Percentiles rank a stretch among this genome's conserved stretches.
Evolutionary conservation across 2,113 vertebrate species (phyloP).

Genomic region (Ranitomeya variabilis): DNA sequence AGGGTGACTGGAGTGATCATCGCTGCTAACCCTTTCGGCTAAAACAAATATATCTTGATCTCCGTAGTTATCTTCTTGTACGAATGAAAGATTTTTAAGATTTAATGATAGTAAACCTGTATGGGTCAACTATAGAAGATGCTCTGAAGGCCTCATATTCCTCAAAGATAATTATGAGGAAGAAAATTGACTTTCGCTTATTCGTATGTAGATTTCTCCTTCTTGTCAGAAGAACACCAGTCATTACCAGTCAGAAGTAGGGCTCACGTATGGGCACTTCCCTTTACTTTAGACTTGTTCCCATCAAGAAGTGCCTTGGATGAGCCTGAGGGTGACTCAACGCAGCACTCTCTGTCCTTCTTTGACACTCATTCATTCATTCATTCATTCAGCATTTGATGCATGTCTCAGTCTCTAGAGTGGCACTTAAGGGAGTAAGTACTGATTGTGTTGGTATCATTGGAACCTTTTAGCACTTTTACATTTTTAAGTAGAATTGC

Average conservation of each 20-base stretch:
- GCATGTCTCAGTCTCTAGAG: not conserved
- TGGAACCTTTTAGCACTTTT: not conserved
- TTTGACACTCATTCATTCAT: not conserved
- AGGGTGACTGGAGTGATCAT: slow-evolving; percentile 16
- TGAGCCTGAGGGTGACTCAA: not conserved
- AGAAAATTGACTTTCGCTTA: not conserved
- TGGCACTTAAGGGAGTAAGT: not conserved
- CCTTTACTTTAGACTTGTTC: not conserved
- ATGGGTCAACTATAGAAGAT: not conserved
- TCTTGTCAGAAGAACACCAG: not conserved
- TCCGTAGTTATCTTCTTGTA: not conserved
- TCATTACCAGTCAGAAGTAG: not conserved
- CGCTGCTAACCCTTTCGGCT: slow-evolving; percentile 4
- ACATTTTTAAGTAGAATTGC: not conserved
- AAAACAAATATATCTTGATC: not conserved
- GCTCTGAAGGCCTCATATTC: not conserved
- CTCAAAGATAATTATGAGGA: not conserved
- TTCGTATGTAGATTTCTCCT: not conserved
- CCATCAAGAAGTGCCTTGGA: not conserved
- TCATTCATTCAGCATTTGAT: not conserved
- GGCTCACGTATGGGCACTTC: not conserved
- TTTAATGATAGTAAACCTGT: not conserved
- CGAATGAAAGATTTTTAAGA: not conserved
- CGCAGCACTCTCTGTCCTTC: not conserved
- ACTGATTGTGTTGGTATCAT: not conserved